Conservation (phyloP, 2,113 vertebrate species). For the Zosterops borbonicus region DNA sequence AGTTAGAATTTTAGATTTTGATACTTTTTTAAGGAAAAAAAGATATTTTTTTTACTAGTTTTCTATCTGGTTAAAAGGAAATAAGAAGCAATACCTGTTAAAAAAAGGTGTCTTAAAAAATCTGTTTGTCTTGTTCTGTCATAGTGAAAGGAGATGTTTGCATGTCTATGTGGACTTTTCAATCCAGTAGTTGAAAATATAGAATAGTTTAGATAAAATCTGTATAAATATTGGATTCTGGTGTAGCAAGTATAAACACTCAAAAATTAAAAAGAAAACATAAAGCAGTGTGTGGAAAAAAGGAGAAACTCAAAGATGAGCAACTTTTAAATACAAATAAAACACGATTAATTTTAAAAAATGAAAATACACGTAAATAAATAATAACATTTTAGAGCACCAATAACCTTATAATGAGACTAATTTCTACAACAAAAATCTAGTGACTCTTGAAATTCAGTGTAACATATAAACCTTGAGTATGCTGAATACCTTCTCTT, state of each 20-base stretch:
- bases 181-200: not conserved
- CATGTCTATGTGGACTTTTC: fast-evolving
- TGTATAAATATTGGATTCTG: not conserved
- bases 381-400: not conserved
- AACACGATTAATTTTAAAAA: not conserved
- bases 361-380: not conserved
- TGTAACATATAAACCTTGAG: not conserved
- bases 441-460: not conserved
- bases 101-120: not conserved
- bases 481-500: not conserved
- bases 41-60: fast-evolving
- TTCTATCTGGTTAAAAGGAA: not conserved
- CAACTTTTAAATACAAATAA: not conserved
- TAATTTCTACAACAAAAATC: not conserved
- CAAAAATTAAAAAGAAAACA: not conserved
- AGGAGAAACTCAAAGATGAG: not conserved
- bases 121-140: fast-evolving
- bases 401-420: not conserved
- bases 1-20: not conserved
- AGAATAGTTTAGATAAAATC: not conserved
- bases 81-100: not conserved
- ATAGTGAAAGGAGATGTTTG: not conserved
- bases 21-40: not conserved
- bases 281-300: not conserved
- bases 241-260: not conserved